These are phyloP conservation scores for Brachionus rotundiformis DNA, from an alignment of 1,140 invertebrate genomes.

Conservation along the genomic window DNA sequence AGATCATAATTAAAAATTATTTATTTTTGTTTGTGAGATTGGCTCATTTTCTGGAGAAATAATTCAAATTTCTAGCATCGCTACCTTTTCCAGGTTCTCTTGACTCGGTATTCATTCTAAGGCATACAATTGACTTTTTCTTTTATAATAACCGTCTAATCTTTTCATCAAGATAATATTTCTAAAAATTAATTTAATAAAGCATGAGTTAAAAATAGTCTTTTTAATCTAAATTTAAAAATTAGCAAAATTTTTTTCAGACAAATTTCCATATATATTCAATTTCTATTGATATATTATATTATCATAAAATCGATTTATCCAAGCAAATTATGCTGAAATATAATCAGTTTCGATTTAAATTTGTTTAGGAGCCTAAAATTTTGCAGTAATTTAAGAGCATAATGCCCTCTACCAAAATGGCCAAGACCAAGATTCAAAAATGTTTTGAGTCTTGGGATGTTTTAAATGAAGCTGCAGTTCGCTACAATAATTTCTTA, in stretches of 20 bases:
- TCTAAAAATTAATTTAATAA: too few species aligned
- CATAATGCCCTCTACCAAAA: not conserved
- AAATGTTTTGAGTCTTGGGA: not conserved
- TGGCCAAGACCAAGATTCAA: not conserved
- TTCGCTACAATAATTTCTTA: conserved; percentile 25
- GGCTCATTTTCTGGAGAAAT: not conserved
- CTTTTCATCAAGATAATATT: too few species aligned
- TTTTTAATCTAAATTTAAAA: not conserved
- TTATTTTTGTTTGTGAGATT: not conserved
- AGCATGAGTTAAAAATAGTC: too few species aligned
- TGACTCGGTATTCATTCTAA: too few species aligned
- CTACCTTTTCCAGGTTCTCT: not conserved
- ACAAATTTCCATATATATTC: not conserved
- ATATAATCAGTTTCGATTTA: not conserved
- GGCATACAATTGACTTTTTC: too few species aligned
- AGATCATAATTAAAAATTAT: not conserved
- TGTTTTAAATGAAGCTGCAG: conserved; percentile 11
- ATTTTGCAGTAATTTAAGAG: not conserved
- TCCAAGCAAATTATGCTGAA: not conserved
- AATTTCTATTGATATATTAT: not conserved
- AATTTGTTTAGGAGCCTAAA: not conserved
- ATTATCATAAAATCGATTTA: not conserved
- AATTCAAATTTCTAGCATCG: not conserved
- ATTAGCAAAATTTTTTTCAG: not conserved
- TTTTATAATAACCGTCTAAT: too few species aligned